A percentile compares a stretch with the other conserved stretches of the same genome.
Evolutionary conservation across 2,888 invertebrate species (phyloP).

Genomic region (Aphelenchoides bicaudatus): DNA sequence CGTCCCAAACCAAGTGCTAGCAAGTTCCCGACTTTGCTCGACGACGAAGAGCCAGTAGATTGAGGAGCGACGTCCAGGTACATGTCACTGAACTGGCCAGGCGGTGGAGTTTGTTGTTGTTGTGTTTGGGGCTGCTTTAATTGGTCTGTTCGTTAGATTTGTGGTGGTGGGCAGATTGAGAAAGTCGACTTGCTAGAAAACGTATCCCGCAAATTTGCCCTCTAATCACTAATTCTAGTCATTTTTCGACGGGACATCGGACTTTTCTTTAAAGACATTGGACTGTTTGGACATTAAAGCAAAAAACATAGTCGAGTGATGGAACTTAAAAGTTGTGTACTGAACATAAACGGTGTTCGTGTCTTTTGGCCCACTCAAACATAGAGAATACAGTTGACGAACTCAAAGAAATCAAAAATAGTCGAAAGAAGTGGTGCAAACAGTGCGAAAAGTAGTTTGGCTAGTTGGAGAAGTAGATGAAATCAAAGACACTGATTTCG

Average conservation of each 20-base stretch:
- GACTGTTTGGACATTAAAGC: background rate
- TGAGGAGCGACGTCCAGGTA: conserved; percentile 4
- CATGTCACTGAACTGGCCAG: conserved; percentile 10
- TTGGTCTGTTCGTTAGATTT: background rate
- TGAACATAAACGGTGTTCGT: background rate
- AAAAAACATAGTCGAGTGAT: background rate
- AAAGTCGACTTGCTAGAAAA: background rate
- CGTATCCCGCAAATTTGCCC: background rate
- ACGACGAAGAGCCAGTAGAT: background rate
- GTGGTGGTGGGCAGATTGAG: background rate
- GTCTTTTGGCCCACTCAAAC: background rate
- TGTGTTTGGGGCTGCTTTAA: conserved; percentile 3
- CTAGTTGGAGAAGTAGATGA: no score
- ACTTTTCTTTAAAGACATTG: background rate
- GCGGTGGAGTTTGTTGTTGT: background rate
- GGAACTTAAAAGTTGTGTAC: background rate
- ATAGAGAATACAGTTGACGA: background rate
- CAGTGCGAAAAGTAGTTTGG: no score
- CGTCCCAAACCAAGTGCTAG: conserved; percentile 21
- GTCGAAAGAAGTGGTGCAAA: conserved; percentile 19
- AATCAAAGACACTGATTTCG: no score
- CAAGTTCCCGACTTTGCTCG: conserved; percentile 10
- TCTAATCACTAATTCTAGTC: background rate
- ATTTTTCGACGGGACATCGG: no score
- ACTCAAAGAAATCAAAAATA: conserved; percentile 19